Percentiles rank a stretch among this genome's conserved stretches.
These are phyloP conservation scores for Tor tambroides DNA, from an alignment of 2,113 vertebrate genomes.

Conservation along the genomic window DNA sequence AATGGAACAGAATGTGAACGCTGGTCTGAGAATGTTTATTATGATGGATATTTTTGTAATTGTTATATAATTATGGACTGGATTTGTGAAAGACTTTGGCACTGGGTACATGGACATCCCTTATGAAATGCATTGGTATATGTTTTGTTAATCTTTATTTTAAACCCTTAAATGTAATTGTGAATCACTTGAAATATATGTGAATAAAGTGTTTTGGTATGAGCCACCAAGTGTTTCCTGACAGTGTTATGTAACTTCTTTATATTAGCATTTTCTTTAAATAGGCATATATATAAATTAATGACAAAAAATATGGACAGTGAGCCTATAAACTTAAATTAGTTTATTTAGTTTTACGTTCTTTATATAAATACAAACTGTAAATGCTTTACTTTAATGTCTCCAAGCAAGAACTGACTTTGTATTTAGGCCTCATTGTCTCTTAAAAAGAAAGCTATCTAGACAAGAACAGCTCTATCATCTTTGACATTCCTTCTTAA, in stretches of 20 bases:
- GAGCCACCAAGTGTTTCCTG: not conserved
- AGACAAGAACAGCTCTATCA: not conserved
- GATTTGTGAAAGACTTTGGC: constrained; percentile 13
- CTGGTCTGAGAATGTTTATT: constrained; percentile 40
- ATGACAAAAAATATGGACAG: not conserved
- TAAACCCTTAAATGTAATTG: not conserved
- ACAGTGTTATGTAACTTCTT: not conserved
- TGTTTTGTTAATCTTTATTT: not conserved
- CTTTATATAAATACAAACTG: not conserved
- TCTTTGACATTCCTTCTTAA: not conserved
- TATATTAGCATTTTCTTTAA: not conserved
- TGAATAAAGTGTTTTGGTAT: constrained; percentile 35
- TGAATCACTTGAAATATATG: constrained; percentile 16
- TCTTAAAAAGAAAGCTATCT: not conserved
- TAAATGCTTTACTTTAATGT: not conserved
- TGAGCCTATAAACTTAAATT: not conserved
- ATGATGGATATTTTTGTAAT: not conserved
- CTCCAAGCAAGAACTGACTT: not conserved
- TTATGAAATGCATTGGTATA: not conserved
- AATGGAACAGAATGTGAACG: constrained; percentile 32
- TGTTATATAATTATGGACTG: not conserved
- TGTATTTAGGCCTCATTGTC: not conserved
- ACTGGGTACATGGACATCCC: not conserved
- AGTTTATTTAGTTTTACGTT: not conserved
- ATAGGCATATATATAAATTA: too few relatives aligned